Percentiles rank a stretch among this genome's conserved stretches.
Conservation (phyloP, 2,797 vertebrate species). For the Manis crassicaudata region DNA sequence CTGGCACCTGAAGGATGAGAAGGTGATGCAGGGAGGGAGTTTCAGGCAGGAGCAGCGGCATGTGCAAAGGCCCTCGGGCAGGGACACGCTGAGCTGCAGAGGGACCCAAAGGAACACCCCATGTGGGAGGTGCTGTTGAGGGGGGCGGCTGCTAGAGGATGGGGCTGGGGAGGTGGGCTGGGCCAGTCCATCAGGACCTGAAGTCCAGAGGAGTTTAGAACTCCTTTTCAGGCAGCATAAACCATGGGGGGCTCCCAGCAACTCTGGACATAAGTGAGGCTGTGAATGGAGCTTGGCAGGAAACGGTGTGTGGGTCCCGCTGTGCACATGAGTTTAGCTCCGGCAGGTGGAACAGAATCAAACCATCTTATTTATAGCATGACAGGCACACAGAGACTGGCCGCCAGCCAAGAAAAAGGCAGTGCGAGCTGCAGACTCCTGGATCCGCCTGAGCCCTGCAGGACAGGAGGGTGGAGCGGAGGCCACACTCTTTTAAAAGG, state of each 20-base stretch:
- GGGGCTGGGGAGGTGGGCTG: not conserved
- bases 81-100: not conserved
- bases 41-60: not conserved
- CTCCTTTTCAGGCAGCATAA: not conserved
- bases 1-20: not conserved
- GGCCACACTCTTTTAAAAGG: not conserved
- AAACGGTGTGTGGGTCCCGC: not conserved
- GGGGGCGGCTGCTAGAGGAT: not conserved
- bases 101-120: not conserved
- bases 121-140: not conserved
- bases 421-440: not conserved
- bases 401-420: not conserved
- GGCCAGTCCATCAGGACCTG: not conserved
- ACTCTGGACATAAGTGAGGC: not conserved
- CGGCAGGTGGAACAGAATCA: not conserved
- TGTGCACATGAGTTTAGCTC: not conserved
- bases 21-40: not conserved
- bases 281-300: not conserved
- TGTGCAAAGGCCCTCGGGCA: not conserved
- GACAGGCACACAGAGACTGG: not conserved
- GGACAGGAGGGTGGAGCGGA: no score
- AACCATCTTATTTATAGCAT: not conserved
- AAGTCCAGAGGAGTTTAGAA: not conserved
- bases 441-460: rapidly evolving
- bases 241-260: not conserved